phyloP scores from a whole-genome alignment of 2,797 vertebrate genomes.

The Manis pentadactyla region DNA sequence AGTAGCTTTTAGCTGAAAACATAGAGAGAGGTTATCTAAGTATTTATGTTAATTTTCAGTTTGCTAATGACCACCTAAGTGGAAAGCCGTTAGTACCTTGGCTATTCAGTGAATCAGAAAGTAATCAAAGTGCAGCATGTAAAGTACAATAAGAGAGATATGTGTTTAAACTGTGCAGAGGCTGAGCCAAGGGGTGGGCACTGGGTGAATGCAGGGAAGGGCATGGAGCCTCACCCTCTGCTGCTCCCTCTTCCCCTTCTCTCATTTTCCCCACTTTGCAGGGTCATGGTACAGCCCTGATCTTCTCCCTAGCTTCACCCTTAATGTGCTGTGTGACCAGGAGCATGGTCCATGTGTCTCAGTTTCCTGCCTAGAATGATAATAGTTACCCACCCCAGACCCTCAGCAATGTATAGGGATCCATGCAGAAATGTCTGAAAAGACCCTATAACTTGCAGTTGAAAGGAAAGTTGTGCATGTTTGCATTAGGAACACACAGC shows the following conservation, averaged over 20 bases:
- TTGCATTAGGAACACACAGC: neutral
- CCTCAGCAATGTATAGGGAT: neutral
- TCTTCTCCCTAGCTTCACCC: neutral
- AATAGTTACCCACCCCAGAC: neutral
- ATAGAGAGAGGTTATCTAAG: neutral
- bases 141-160: fast-evolving
- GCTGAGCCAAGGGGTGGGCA: neutral
- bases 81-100: neutral
- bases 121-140: neutral
- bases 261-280: neutral
- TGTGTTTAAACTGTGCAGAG: fast-evolving
- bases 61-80: neutral
- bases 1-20: neutral
- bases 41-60: neutral
- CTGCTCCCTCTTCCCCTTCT: neutral
- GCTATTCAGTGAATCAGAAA: neutral
- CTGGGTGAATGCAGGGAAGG: neutral
- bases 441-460: neutral
- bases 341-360: neutral
- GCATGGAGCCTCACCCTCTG: fast-evolving
- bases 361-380: neutral
- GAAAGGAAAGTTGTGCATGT: no score
- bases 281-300: neutral
- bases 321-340: neutral
- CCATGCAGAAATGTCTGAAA: neutral